Conservation (phyloP, 2,888 invertebrate genomes). For the Amorpha juglandis region DNA sequence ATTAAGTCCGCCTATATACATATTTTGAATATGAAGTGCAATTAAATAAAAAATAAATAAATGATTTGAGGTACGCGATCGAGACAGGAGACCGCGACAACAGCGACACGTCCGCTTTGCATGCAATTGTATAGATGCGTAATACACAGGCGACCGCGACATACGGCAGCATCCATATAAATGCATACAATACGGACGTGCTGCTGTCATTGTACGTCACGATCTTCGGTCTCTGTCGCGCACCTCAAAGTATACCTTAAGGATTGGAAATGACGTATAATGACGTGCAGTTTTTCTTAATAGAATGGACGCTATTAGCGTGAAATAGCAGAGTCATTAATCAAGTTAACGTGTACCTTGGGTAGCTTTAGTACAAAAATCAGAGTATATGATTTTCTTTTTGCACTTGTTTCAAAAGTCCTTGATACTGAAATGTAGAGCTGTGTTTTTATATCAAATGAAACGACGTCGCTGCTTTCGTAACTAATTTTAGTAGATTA, state of each 20-base stretch:
- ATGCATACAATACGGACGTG: no score
- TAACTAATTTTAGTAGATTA: not conserved
- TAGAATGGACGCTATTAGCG: not conserved
- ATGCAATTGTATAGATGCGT: no score
- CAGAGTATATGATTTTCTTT: not conserved
- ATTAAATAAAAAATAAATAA: no score
- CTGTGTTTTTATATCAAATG: not conserved
- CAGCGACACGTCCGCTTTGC: no score
- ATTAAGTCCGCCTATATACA: no score
- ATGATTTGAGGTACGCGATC: no score
- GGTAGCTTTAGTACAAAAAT: not conserved
- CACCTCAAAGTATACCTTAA: not conserved
- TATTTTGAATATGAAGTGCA: no score
- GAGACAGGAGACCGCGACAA: no score
- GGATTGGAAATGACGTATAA: not conserved
- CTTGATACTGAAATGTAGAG: not conserved
- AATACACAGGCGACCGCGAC: no score
- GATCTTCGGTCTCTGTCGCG: no score
- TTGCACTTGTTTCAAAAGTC: not conserved
- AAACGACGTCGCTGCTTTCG: not conserved
- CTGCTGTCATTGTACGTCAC: no score
- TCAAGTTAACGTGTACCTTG: constrained; percentile 1
- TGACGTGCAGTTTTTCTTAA: constrained; percentile 12
- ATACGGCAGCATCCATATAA: no score
- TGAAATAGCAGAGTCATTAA: constrained; percentile 7